Evolutionary conservation across 2,113 vertebrate species (phyloP), one percentile per base, ranked within the genome.

Genomic region (Myotis davidii): DNA sequence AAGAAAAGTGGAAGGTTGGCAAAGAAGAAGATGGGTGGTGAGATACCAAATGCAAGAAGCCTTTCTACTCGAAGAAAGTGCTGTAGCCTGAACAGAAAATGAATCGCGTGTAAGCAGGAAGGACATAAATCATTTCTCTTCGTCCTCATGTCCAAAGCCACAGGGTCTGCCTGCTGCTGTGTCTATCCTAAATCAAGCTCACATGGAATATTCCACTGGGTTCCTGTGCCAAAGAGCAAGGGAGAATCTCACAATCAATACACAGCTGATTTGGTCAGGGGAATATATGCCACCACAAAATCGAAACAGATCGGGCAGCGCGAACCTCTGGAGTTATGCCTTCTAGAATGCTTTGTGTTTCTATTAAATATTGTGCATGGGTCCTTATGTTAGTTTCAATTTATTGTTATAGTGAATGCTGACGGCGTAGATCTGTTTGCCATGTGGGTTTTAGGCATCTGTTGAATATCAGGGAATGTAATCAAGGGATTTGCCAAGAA

Each of bases 361-460:
- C 82, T 97, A 65, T 97, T 97, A 96, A 98, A 96, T 94, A 48
- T 42, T 85, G 48, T 91, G 69, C 85, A 67, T 96, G 20, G 29
- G 50, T 98, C 77, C 59, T 85, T 96, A 65, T 21, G 78, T 86
- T 92, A 67, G 64, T 73, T 96, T 76, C 91, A 52, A 97, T 97
- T 94, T 87, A 98, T 95, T 64, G 37, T 84, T 95, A 67, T 2
- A 83, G 89, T 39, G 91, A 97, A 95, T 94, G 94, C 92, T 83
- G 83, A 94, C 56, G 96, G 88, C 54, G 10, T 85, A 64, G 94
- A 96, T 98, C 78, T 97, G 96, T 91, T 98, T 96, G 90, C 97
- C 92, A 94, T 97, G 97, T 97, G 98, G 77, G 81, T 96, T 97
- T 88, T 72, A 97, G 90, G 96, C 97, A 98, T 98, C 98, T 98